phyloP scores from a whole-genome alignment of 2,888 invertebrate genomes.

The Rhagium mordax region DNA sequence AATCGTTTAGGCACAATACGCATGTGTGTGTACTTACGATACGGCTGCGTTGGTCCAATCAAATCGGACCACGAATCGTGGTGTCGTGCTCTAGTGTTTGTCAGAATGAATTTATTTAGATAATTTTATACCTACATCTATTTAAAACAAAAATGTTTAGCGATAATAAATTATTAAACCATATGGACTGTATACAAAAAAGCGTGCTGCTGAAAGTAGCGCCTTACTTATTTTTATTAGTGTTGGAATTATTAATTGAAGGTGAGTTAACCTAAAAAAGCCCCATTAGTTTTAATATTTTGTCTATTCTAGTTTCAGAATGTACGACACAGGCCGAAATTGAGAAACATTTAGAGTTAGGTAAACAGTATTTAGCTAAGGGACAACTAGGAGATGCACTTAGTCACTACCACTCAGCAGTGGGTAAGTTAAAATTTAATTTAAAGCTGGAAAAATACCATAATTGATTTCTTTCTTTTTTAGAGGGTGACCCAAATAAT shows the following conservation, averaged over 20 bases:
- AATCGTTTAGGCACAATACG: too few relatives aligned
- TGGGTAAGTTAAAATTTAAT: constrained; percentile 79
- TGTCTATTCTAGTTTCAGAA: constrained; percentile 76
- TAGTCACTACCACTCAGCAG: constrained; percentile 97
- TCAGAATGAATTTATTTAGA: constrained; percentile 43
- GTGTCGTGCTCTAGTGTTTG: constrained; percentile 46
- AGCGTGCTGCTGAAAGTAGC: constrained; percentile 75
- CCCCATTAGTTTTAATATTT: constrained; percentile 23
- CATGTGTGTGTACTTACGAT: background rate
- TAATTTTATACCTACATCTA: constrained; percentile 28
- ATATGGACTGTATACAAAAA: constrained; percentile 71
- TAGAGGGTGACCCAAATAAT: constrained; percentile 96
- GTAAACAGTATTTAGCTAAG: constrained; percentile 90
- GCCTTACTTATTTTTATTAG: constrained; percentile 78
- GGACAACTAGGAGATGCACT: constrained; percentile 97
- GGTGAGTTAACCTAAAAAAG: constrained; percentile 71
- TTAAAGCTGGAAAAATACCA: background rate
- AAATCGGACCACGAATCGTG: constrained; percentile 69
- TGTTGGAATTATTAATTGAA: constrained; percentile 80
- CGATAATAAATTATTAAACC: constrained; percentile 71
- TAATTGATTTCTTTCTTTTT: constrained; percentile 54
- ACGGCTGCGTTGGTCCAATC: constrained; percentile 69
- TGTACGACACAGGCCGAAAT: constrained; percentile 84
- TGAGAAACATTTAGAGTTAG: constrained; percentile 94
- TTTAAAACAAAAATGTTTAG: constrained; percentile 48